Evolutionary conservation across 2,113 vertebrate species (phyloP).

Genomic region (Recurvirostra avosetta): DNA sequence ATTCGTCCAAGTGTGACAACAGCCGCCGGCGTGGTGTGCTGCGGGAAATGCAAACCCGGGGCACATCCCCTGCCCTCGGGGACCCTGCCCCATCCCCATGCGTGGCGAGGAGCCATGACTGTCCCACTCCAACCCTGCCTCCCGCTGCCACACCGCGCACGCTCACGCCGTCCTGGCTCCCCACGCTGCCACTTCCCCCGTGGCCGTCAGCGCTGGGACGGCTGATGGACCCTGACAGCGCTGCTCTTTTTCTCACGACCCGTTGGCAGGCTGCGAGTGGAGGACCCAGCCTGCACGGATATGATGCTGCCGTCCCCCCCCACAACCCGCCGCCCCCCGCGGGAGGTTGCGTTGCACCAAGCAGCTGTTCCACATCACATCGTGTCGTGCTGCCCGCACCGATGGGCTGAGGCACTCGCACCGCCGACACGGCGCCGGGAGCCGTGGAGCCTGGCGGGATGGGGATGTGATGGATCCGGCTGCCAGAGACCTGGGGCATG

Average conservation of each 20-base stretch:
- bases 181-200: background rate
- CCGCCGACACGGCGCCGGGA: background rate
- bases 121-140: rapidly evolving
- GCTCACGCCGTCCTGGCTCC: rapidly evolving
- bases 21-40: rapidly evolving
- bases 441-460: rapidly evolving
- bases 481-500: rapidly evolving
- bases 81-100: background rate
- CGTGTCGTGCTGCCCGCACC: background rate
- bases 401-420: background rate
- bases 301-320: background rate
- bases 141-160: rapidly evolving
- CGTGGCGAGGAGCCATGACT: rapidly evolving
- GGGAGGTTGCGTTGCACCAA: background rate
- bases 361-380: slow-evolving; percentile 59
- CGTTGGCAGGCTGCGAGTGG: background rate
- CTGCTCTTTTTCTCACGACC: slow-evolving; percentile 79
- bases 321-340: background rate
- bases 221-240: slow-evolving; percentile 81
- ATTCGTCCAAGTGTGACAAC: rapidly evolving
- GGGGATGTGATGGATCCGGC: rapidly evolving
- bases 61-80: rapidly evolving
- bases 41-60: rapidly evolving
- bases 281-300: background rate
- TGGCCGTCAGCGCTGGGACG: slow-evolving; percentile 36